phyloP scores from a whole-genome alignment of 1,140 invertebrate genomes.

The Hylaeus volcanicus region DNA sequence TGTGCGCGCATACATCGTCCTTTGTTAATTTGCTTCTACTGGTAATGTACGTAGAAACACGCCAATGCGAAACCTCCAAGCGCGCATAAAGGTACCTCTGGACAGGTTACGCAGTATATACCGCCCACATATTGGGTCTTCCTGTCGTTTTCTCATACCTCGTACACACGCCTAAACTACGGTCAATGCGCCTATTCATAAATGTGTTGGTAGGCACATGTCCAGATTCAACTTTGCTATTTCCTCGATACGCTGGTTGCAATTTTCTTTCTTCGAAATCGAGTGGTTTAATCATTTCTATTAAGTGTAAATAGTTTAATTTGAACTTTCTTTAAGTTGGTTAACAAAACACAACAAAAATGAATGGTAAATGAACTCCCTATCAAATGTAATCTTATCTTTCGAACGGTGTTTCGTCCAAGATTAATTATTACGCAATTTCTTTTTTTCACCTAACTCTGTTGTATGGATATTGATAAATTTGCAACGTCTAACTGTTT shows the following conservation, averaged over 20 bases:
- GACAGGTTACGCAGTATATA: slow-evolving; percentile 40
- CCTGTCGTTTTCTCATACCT: slow-evolving; percentile 36
- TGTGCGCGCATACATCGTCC: background rate
- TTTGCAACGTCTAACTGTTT: no score
- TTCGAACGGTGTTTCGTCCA: background rate
- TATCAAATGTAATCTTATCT: background rate
- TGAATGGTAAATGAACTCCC: no score
- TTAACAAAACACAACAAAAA: no score
- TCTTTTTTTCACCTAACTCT: no score
- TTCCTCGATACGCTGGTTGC: background rate
- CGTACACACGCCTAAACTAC: slow-evolving; percentile 39
- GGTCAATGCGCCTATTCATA: slow-evolving; percentile 56
- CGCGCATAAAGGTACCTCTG: slow-evolving; percentile 13
- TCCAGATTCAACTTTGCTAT: slow-evolving; percentile 13
- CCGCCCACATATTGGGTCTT: slow-evolving; percentile 66
- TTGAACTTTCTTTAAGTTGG: no score
- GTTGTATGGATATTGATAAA: no score
- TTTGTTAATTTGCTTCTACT: slow-evolving; percentile 15
- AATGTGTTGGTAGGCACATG: slow-evolving; percentile 5
- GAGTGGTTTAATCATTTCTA: no score
- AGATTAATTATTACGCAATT: no score
- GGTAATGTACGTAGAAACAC: slow-evolving; percentile 3
- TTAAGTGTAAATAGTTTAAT: no score
- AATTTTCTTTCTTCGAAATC: background rate
- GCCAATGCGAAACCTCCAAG: slow-evolving; percentile 27